Evolutionary conservation across 2,888 invertebrate genomes (phyloP).

Genomic region (Schizaphis graminum): DNA sequence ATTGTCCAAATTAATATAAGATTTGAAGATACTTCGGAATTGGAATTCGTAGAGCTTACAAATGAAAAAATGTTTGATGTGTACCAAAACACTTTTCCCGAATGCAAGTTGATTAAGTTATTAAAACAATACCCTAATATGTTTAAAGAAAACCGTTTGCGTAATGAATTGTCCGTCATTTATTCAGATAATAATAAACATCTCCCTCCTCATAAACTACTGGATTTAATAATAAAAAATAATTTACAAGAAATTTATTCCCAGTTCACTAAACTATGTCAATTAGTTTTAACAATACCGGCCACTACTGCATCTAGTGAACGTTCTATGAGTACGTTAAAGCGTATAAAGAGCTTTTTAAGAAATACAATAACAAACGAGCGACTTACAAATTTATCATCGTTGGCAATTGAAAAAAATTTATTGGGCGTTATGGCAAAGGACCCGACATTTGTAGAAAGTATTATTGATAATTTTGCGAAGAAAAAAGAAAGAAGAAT

Average conservation of each 20-base stretch:
- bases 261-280: slow-evolving; percentile 7
- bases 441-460: slow-evolving; percentile 28
- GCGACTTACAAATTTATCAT: slow-evolving; percentile 32
- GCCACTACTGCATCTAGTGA: slow-evolving; percentile 12
- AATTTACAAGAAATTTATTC: slow-evolving; percentile 30
- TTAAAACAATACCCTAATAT: slow-evolving; percentile 38
- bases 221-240: slow-evolving; percentile 47
- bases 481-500: slow-evolving; percentile 5
- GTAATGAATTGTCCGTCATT: slow-evolving; percentile 31
- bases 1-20: slow-evolving; percentile 24
- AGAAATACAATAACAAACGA: slow-evolving; percentile 48
- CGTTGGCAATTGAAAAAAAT: slow-evolving; percentile 38
- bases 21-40: slow-evolving; percentile 43
- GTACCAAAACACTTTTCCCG: background rate
- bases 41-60: slow-evolving; percentile 28
- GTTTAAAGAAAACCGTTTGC: slow-evolving; percentile 32
- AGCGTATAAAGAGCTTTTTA: slow-evolving; percentile 31
- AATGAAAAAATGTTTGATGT: slow-evolving; percentile 36
- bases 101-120: background rate
- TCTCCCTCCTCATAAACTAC: slow-evolving; percentile 30
- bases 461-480: slow-evolving; percentile 16
- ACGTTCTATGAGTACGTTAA: slow-evolving; percentile 33
- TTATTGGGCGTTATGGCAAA: background rate
- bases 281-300: slow-evolving; percentile 32
- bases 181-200: slow-evolving; percentile 27